Percentiles rank a stretch among this genome's conserved stretches.
Conservation (phyloP, 2,888 invertebrate species). For the Notodonta dromedarius region DNA sequence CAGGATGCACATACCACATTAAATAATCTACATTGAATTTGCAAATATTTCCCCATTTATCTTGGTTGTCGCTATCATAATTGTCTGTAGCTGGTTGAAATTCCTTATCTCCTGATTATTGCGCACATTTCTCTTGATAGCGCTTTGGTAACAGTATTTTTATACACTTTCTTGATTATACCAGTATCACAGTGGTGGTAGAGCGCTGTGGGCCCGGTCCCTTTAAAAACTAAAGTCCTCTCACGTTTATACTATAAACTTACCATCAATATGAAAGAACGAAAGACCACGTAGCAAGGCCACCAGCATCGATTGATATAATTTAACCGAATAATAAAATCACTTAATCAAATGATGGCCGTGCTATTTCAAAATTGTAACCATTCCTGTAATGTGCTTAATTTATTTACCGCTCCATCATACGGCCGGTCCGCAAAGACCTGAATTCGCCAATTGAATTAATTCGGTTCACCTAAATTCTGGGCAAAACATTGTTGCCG, state of each 20-base stretch:
- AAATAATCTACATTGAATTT: background rate
- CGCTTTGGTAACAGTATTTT: slow-evolving; percentile 16
- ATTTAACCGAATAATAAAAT: slow-evolving; percentile 1
- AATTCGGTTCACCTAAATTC: slow-evolving; percentile 2
- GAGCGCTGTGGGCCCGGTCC: too few species aligned
- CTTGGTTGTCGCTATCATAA: slow-evolving; percentile 19
- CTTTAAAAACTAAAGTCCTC: too few species aligned
- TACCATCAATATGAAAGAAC: too few species aligned
- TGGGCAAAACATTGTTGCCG: background rate
- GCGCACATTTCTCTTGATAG: slow-evolving; percentile 16
- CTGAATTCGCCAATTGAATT: slow-evolving; percentile 8
- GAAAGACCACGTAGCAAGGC: too few species aligned
- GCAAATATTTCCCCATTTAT: slow-evolving; percentile 8
- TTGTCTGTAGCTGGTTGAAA: slow-evolving; percentile 14
- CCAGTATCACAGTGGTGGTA: too few species aligned
- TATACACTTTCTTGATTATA: slow-evolving; percentile 24
- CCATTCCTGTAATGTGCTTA: slow-evolving; percentile 5
- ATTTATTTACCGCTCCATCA: slow-evolving; percentile 6
- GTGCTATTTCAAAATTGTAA: background rate
- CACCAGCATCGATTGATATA: slow-evolving; percentile 8
- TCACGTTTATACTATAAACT: too few species aligned
- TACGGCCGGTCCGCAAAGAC: background rate
- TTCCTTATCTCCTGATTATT: slow-evolving; percentile 21
- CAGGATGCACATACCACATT: too few species aligned
- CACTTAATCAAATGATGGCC: background rate